Conservation (phyloP, 2,797 vertebrate genomes). For the Anabacerthia variegaticeps region DNA sequence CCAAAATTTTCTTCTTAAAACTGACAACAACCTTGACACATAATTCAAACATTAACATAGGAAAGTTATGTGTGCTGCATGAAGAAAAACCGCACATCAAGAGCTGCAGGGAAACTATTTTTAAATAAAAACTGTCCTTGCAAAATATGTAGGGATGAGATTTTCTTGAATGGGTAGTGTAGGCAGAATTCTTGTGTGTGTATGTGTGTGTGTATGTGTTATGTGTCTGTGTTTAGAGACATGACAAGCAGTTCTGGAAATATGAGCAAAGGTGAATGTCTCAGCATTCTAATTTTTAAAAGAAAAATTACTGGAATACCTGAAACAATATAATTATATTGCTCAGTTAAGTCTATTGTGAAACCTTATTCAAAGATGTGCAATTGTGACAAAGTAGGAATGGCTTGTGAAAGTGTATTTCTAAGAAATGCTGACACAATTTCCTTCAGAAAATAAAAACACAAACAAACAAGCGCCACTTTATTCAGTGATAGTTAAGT, state of each 20-base stretch:
- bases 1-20: not conserved
- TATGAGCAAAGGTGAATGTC: not conserved
- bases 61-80: not conserved
- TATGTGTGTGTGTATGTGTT: not conserved
- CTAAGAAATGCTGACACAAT: not conserved
- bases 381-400: not conserved
- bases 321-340: not conserved
- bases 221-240: not conserved
- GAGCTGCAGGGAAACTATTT: not conserved
- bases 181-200: not conserved
- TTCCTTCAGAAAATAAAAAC: not conserved
- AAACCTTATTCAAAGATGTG: not conserved
- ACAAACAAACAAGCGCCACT: not conserved
- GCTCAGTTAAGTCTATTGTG: not conserved
- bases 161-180: not conserved
- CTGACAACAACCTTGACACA: not conserved
- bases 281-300: not conserved
- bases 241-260: not conserved
- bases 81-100: not conserved
- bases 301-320: not conserved
- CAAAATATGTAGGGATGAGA: not conserved
- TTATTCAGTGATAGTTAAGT: not conserved
- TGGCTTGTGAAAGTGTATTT: not conserved
- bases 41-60: not conserved
- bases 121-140: not conserved